Conservation (phyloP, 1,140 invertebrate species). For the Dysdera silvatica region DNA sequence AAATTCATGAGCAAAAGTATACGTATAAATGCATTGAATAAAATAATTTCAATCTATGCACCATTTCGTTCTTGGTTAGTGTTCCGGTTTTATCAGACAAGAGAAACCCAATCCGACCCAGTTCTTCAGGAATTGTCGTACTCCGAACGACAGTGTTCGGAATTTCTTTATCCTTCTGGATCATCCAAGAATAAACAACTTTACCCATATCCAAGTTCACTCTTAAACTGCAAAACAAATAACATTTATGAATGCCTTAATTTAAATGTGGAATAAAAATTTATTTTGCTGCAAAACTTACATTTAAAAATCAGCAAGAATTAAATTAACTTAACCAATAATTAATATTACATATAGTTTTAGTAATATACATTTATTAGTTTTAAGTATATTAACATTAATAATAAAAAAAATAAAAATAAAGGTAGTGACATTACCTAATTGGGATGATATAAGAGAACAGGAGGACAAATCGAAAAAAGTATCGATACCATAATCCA, state of each 20-base stretch:
- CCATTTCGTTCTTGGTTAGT: constrained; percentile 98
- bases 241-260: neutral
- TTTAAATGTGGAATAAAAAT: neutral
- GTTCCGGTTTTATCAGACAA: constrained; percentile 98
- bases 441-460: constrained; percentile 99
- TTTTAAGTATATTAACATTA: too few relatives aligned
- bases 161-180: constrained; percentile 87
- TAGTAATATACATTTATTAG: too few relatives aligned
- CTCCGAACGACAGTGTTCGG: constrained; percentile 93
- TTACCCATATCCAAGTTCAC: constrained; percentile 99
- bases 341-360: too few relatives aligned
- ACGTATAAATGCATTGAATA: neutral
- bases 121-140: constrained; percentile 96
- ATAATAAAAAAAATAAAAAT: neutral
- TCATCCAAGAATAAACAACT: constrained; percentile 93
- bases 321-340: too few relatives aligned
- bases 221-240: constrained; percentile 61
- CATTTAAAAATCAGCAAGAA: too few relatives aligned
- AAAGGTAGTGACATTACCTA: constrained; percentile 52
- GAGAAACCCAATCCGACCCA: constrained; percentile 91
- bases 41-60: constrained; percentile 25
- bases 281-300: neutral
- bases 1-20: too few relatives aligned
- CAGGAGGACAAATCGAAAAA: constrained; percentile 91
- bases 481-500: constrained; percentile 93